Conservation (phyloP, 1,140 invertebrate genomes). For the Drosophila paulistorum region DNA sequence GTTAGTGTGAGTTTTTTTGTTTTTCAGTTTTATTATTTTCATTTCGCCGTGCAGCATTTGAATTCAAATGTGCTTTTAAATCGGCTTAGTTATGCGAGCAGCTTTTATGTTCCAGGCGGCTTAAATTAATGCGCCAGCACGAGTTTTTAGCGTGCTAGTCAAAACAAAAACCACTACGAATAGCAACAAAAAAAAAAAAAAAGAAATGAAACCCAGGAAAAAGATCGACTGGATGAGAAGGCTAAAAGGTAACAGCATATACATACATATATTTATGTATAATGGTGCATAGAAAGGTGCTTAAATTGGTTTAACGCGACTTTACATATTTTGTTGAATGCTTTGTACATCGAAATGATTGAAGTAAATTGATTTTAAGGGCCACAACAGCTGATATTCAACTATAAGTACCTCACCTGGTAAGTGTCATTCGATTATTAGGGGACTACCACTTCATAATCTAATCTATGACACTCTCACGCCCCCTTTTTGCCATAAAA, state of each 20-base stretch:
- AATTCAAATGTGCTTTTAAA: slow-evolving; percentile 80
- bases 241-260: slow-evolving; percentile 1
- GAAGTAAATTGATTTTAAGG: slow-evolving; percentile 51
- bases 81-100: slow-evolving; percentile 76
- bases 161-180: slow-evolving; percentile 37
- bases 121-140: slow-evolving; percentile 72
- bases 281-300: slow-evolving; percentile 49
- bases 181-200: neutral
- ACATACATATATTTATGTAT: neutral
- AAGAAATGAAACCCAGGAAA: slow-evolving; percentile 18
- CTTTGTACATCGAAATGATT: slow-evolving; percentile 24
- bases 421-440: neutral
- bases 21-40: slow-evolving; percentile 49
- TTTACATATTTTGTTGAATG: slow-evolving; percentile 31
- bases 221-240: neutral
- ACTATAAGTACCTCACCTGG: neutral
- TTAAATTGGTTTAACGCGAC: slow-evolving; percentile 56
- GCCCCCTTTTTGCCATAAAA: slow-evolving; percentile 22
- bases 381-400: slow-evolving; percentile 11
- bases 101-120: slow-evolving; percentile 66
- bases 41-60: slow-evolving; percentile 67
- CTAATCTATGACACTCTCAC: slow-evolving; percentile 60
- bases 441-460: slow-evolving; percentile 28
- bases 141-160: slow-evolving; percentile 30
- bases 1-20: slow-evolving; percentile 4